A percentile compares a stretch with the other conserved stretches of the same genome.
phyloP scores from a whole-genome alignment of 2,888 invertebrate genomes.

The Plebejus melissa region DNA sequence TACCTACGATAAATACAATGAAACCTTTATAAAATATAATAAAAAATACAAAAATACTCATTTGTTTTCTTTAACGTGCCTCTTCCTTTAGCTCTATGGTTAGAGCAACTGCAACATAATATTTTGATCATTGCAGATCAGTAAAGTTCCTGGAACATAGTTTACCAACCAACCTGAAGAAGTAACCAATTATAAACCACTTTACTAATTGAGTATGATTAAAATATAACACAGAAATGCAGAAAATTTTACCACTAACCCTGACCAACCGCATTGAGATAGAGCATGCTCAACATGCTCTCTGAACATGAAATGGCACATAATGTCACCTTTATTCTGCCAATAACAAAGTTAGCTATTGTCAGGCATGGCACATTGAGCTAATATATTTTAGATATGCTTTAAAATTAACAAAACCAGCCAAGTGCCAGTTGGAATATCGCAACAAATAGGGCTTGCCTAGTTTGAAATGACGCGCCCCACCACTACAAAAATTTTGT shows the following conservation, averaged over 20 bases:
- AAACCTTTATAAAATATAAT: slow-evolving; percentile 71
- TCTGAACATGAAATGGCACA: slow-evolving; percentile 1
- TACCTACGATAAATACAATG: slow-evolving; percentile 73
- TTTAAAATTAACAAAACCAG: neutral
- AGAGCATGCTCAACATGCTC: neutral
- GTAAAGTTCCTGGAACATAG: neutral
- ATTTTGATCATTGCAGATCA: neutral
- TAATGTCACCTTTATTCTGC: neutral
- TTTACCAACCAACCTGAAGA: neutral
- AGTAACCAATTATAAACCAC: too few species aligned
- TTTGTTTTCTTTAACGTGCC: slow-evolving; percentile 49
- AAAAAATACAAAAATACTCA: slow-evolving; percentile 57
- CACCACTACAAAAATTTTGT: too few species aligned
- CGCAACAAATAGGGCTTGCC: too few species aligned
- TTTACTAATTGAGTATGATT: too few species aligned
- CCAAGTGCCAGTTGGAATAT: neutral
- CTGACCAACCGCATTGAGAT: neutral
- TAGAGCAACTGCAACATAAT: neutral
- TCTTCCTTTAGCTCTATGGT: slow-evolving; percentile 9
- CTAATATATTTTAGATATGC: neutral
- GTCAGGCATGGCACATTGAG: neutral
- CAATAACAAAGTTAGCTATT: neutral
- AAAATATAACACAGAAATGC: neutral
- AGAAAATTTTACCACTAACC: neutral
- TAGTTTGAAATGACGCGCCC: too few species aligned